Evolutionary conservation across 2,797 vertebrate species (phyloP), one percentile per base, ranked within the genome.

Genomic region (Numenius phaeopus): DNA sequence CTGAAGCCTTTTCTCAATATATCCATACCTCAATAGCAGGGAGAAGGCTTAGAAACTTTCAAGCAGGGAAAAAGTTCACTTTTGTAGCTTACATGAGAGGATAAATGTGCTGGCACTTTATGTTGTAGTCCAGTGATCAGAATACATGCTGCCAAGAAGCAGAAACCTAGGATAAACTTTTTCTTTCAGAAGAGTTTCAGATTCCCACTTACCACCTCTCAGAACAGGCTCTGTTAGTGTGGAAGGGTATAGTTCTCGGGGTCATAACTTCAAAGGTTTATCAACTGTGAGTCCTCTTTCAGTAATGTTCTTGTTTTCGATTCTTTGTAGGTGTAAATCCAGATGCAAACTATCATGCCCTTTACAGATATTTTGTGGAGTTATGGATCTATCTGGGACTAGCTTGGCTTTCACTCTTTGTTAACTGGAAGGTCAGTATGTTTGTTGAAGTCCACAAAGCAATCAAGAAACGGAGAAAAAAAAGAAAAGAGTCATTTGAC

Each of bases 391-490:
- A 99, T 97, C 97, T 99, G 76, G 99, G 99, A 7, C 87, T 99
- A 96, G 99, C 99, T 87, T 99, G 99, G 99, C 99, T 99, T 50
- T 99, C 99, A 32, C 98, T 99, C 58, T 99, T 99, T 91, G 99
- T 99, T 95, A 99, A 99, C 97, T 99, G 99, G 99, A 99, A 99
- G 89, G 99, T 99, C 75, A 99, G 99, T 88, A 99, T 99, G 99
- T 99, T 99, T 76, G 98, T 99, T 21, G 99, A 99, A 95, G 99
- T 99, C 57, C 99, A 99, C 97, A 99, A 99, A 97, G 99, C 99
- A 46, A 98, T 99, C 70, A 99, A 99, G 98, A 99, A 99, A 97
- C 98, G 99, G 15, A 98, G 99, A 61, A 99, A 99, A 92, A 98
- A 99, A 90, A 98, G 99, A 27, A 99, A 99, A 95, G 99, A 99